A percentile compares a stretch with the other conserved stretches of the same genome.
phyloP scores from a whole-genome alignment of 1,140 invertebrate genomes.

The Drosophila kepulauana region DNA sequence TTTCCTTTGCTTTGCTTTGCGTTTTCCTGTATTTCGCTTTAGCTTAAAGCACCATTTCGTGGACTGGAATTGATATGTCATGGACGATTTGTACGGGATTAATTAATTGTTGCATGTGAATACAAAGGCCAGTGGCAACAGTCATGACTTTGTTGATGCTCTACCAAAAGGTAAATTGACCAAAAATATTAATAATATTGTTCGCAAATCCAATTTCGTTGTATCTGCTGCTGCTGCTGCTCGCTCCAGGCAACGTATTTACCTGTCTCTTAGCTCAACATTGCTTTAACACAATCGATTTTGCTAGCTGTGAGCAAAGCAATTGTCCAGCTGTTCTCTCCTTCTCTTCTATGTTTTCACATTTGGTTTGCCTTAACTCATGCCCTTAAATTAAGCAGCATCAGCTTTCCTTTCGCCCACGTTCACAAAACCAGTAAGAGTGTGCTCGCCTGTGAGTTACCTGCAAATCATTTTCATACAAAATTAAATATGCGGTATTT shows the following conservation, averaged over 20 bases:
- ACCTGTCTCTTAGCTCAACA: not conserved
- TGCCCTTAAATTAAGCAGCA: slow-evolving; percentile 24
- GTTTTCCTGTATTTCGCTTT: not conserved
- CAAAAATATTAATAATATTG: slow-evolving; percentile 7
- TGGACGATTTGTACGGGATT: slow-evolving; percentile 62
- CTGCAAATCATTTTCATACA: no score
- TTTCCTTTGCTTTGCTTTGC: not conserved
- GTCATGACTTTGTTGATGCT: slow-evolving; percentile 27
- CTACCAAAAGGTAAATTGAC: slow-evolving; percentile 5
- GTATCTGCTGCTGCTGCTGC: no score
- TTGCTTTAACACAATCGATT: slow-evolving; percentile 27
- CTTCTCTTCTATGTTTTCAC: slow-evolving; percentile 3
- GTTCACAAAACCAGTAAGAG: not conserved
- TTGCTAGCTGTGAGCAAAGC: slow-evolving; percentile 2
- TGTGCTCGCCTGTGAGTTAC: no score
- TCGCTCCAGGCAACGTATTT: no score
- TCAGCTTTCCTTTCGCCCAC: slow-evolving; percentile 25
- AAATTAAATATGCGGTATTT: no score
- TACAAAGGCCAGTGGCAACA: not conserved
- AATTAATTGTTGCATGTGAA: slow-evolving; percentile 61
- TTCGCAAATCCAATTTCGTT: not conserved
- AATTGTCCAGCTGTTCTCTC: slow-evolving; percentile 28
- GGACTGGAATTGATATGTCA: slow-evolving; percentile 64
- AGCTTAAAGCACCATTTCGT: not conserved
- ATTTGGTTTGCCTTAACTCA: not conserved